Base-by-base conservation (phyloP, 2,113 vertebrate genomes). In the Hydropotes inermis region DNA sequence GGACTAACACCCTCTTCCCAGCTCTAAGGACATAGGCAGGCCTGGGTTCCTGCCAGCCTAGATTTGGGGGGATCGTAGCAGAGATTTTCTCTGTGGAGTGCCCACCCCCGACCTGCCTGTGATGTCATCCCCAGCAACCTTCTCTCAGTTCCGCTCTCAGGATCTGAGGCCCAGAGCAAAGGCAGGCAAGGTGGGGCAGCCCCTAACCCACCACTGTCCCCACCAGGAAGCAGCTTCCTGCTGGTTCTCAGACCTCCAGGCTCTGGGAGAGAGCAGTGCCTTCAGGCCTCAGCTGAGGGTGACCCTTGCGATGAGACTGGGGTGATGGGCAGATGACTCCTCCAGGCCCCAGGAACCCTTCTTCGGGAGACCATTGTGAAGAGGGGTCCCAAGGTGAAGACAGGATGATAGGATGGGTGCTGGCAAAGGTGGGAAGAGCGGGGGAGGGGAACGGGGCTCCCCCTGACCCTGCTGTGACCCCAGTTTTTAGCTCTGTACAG, bases 1-100 rank as follows among this genome's bases (percentile, higher is more conserved):
- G 4, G 91, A 89, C 95, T 89, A 83, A 91, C 50, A 96, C 82
- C 76, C 85, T 94, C 43, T 96, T 92, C 33, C 30, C 93, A 84
- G 89, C 57, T 58, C 43, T 36, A 81, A 94, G 87, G 39, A 47
- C 6, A 1, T 19, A 93, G 54, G 67, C 12, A 0, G 36, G 57
- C 27, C 55, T 54, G 58, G 50, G 39, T 64, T 92, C 27, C 91
- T 58, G 61, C 92, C 19, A 6, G 0, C 79, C 67, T 39, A 83
- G 19, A 64, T 19, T 3, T 52, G 76, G 15, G 7, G 39, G 15
- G 17, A 30, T 16, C 11, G 0, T 27, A 1, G 7, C 9, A 45
- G 11, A 50, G 10, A 36, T 9, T 16, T 12, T 78, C 21, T 60
- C 74, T 52, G 5, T 54, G 94, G 79, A 30, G 33, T 9, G 7